phyloP scores from a whole-genome alignment of 2,797 vertebrate genomes.

The Eremophila alpestris region DNA sequence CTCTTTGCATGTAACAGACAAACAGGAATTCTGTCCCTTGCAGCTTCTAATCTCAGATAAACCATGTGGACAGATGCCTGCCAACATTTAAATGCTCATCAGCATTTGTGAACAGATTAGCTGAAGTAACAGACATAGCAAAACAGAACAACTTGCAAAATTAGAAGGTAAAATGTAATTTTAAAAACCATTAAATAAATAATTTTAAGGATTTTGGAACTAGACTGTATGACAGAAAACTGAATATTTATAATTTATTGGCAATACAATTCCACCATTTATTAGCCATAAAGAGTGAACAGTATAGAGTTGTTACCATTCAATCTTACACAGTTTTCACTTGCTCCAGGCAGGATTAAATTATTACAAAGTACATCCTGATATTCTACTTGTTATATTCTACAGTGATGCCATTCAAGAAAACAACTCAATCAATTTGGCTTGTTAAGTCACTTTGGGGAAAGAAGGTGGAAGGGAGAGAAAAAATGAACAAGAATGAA shows the following conservation, averaged over 20 bases:
- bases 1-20: neutral
- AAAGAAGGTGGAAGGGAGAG: neutral
- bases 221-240: neutral
- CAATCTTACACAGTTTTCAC: neutral
- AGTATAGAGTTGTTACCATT: neutral
- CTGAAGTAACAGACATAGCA: neutral
- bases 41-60: neutral
- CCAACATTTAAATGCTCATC: neutral
- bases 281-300: neutral
- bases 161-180: neutral
- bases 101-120: neutral
- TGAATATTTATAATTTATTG: neutral
- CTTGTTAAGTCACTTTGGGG: neutral
- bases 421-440: neutral
- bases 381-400: neutral
- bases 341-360: neutral
- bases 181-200: neutral
- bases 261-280: neutral
- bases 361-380: neutral
- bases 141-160: neutral
- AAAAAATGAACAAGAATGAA: neutral
- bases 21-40: neutral
- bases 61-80: neutral
- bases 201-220: neutral
- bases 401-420: neutral